phyloP scores from a whole-genome alignment of 2,797 vertebrate genomes.

The Gobio occitaniae region DNA sequence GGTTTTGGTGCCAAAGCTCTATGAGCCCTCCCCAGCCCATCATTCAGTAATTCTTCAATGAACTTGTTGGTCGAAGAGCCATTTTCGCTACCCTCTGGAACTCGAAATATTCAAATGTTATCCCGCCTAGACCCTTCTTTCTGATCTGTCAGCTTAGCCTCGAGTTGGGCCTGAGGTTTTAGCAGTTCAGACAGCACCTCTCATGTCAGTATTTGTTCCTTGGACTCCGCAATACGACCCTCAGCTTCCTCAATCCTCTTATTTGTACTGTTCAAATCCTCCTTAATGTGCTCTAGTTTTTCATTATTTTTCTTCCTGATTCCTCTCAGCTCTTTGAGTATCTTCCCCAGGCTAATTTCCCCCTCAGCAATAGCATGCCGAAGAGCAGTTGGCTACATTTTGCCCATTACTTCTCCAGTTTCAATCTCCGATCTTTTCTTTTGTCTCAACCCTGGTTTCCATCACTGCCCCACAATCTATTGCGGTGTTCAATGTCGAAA shows the following conservation, averaged over 20 bases:
- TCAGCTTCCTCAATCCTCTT: neutral
- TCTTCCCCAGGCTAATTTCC: neutral
- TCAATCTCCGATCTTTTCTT: neutral
- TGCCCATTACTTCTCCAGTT: neutral
- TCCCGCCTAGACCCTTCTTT: neutral
- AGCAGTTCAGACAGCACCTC: neutral
- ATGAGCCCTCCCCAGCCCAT: neutral
- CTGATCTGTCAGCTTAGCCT: neutral
- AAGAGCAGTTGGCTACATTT: neutral
- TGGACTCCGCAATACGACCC: neutral
- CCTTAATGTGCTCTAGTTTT: neutral
- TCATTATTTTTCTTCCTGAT: neutral
- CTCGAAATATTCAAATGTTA: neutral
- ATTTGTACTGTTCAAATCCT: neutral
- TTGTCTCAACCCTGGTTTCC: neutral
- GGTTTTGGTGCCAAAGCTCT: neutral
- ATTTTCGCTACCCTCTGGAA: neutral
- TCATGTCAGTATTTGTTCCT: neutral
- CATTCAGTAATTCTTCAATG: neutral
- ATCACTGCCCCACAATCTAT: neutral
- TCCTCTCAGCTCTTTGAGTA: neutral
- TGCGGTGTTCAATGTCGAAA: neutral
- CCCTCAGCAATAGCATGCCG: neutral
- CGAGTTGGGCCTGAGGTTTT: neutral
- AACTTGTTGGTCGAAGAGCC: neutral